Conservation (phyloP, 2,113 vertebrate species). For the Stercorarius parasiticus region DNA sequence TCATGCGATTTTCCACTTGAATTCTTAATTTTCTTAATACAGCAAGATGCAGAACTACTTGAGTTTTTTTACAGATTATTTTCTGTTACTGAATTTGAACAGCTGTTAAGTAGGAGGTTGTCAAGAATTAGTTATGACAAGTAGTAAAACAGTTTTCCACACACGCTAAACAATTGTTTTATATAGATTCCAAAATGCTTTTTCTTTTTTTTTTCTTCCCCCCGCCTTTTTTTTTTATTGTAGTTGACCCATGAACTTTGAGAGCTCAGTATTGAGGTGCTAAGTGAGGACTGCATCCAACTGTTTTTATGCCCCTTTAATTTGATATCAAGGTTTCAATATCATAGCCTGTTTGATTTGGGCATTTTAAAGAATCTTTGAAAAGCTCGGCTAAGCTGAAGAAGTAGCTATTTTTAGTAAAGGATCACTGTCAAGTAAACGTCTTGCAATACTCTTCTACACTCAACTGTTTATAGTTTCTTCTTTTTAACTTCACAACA, state of each 20-base stretch:
- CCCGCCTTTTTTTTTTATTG: neutral
- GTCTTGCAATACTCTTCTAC: neutral
- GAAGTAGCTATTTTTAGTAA: neutral
- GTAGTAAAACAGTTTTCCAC: conserved; percentile 41
- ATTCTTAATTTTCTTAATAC: neutral
- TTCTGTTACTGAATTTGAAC: conserved; percentile 27
- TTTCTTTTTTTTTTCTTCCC: neutral
- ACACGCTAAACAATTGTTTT: conserved; percentile 14
- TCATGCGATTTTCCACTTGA: neutral
- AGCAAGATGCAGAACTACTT: neutral
- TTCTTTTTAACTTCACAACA: neutral
- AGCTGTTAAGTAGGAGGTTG: conserved; percentile 59
- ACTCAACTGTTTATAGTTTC: neutral
- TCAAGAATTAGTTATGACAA: conserved; percentile 53
- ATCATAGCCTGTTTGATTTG: neutral
- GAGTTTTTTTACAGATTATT: conserved; percentile 2
- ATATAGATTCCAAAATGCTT: neutral
- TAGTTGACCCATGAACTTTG: neutral
- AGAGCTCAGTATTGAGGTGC: neutral
- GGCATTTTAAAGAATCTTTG: neutral
- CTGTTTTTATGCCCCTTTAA: neutral
- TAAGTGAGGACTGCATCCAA: neutral
- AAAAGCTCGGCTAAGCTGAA: neutral
- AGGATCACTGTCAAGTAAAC: neutral
- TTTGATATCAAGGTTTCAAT: neutral